A percentile compares a stretch with the other conserved stretches of the same genome.
Evolutionary conservation across 1,140 invertebrate species (phyloP).

Genomic region (Dryas iulia): DNA sequence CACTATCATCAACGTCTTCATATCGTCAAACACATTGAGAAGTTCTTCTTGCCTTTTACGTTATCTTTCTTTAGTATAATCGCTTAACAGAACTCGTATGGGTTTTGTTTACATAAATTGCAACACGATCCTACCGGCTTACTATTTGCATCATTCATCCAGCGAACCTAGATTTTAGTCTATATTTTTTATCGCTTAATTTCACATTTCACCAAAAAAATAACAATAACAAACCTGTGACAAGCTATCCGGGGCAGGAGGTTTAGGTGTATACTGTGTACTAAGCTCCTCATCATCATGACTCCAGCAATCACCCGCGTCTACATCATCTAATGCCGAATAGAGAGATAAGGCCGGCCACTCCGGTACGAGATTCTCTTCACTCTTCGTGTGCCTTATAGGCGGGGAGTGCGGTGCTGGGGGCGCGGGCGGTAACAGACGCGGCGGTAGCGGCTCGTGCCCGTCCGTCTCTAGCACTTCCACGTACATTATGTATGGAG

Average conservation of each 20-base stretch:
- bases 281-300: constrained; percentile 97
- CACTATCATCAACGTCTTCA: too few relatives aligned
- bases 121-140: too few relatives aligned
- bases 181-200: too few relatives aligned
- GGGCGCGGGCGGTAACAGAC: constrained; percentile 70
- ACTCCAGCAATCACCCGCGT: constrained; percentile 86
- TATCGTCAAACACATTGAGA: too few relatives aligned
- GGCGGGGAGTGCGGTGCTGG: constrained; percentile 71
- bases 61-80: too few relatives aligned
- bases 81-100: too few relatives aligned
- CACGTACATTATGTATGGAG: constrained; percentile 98
- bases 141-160: too few relatives aligned
- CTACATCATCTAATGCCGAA: constrained; percentile 62
- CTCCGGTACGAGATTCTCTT: constrained; percentile 90
- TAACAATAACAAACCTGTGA: constrained; percentile 50
- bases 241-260: constrained; percentile 61
- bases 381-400: constrained; percentile 91
- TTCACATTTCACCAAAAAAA: too few relatives aligned
- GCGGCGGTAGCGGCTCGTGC: constrained; percentile 78
- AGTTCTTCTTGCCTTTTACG: too few relatives aligned
- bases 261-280: constrained; percentile 56
- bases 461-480: constrained; percentile 97
- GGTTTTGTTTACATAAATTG: too few relatives aligned
- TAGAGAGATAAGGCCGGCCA: constrained; percentile 70
- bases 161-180: too few relatives aligned